Evolutionary conservation across 2,888 invertebrate species (phyloP).

Genomic region (Yponomeuta plumbellus): DNA sequence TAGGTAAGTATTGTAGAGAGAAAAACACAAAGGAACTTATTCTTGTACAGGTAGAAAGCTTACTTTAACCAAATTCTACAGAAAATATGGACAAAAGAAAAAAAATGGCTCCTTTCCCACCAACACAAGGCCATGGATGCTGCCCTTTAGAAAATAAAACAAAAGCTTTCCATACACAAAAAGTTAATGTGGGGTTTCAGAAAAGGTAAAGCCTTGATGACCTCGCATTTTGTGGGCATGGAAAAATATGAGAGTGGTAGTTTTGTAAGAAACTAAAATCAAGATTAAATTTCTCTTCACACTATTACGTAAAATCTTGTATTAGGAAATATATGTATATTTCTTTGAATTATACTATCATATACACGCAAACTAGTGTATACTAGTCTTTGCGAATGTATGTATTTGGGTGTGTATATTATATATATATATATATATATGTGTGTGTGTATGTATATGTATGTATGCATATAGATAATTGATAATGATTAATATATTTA

Average conservation of each 20-base stretch:
- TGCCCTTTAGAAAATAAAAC: constrained; percentile 1
- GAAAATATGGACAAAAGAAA: not conserved
- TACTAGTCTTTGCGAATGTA: too few relatives aligned
- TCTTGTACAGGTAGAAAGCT: not conserved
- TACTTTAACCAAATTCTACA: not conserved
- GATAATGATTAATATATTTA: too few relatives aligned
- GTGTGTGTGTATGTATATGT: too few relatives aligned
- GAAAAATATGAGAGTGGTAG: not conserved
- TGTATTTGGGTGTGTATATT: too few relatives aligned
- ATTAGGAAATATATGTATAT: not conserved
- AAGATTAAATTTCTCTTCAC: too few relatives aligned
- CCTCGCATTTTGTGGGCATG: not conserved
- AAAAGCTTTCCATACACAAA: not conserved
- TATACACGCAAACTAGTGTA: too few relatives aligned
- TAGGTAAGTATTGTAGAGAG: not conserved
- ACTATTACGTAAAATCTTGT: too few relatives aligned
- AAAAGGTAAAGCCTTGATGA: not conserved
- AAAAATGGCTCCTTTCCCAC: not conserved
- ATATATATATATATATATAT: too few relatives aligned
- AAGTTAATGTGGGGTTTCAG: not conserved
- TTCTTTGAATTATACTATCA: not conserved
- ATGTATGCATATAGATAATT: too few relatives aligned
- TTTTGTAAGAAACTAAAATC: not conserved
- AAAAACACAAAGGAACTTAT: not conserved
- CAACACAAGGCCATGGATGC: not conserved